phyloP scores from a whole-genome alignment of 2,888 invertebrate species.

The Aricia artaxerxes region DNA sequence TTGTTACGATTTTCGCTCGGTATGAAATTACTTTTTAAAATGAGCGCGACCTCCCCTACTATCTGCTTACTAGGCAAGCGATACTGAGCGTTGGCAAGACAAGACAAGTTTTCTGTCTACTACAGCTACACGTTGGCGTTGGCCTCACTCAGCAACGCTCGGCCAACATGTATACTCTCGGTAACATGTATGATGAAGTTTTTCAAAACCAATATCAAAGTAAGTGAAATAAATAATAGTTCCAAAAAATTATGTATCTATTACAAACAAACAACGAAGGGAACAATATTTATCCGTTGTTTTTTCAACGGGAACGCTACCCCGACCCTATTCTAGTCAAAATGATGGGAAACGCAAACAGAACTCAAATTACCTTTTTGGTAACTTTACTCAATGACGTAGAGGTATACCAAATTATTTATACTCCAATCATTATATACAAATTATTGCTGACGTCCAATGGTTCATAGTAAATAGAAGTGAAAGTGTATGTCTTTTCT shows the following conservation, averaged over 20 bases:
- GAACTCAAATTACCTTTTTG: slow-evolving; percentile 64
- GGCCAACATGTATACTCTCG: too few species aligned
- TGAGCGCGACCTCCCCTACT: too few species aligned
- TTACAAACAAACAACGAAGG: slow-evolving; percentile 8
- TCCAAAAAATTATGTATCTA: neutral
- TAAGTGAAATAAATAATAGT: neutral
- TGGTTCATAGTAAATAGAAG: too few species aligned
- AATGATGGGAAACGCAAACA: slow-evolving; percentile 77
- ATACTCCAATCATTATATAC: neutral
- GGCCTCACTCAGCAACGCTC: neutral
- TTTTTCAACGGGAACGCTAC: slow-evolving; percentile 42
- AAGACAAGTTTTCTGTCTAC: neutral
- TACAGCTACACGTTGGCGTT: neutral
- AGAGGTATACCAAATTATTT: slow-evolving; percentile 49
- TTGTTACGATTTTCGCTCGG: too few species aligned
- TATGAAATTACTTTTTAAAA: too few species aligned
- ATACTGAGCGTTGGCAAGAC: neutral
- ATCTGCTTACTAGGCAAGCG: neutral
- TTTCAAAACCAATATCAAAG: neutral
- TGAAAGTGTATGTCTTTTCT: too few species aligned
- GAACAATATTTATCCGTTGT: slow-evolving; percentile 17
- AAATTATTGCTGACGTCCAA: neutral
- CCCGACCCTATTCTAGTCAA: slow-evolving; percentile 59
- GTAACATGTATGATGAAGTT: neutral
- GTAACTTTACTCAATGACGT: slow-evolving; percentile 53